Evolutionary conservation across 1,140 invertebrate species (phyloP).

Genomic region (Drosophila hydei): DNA sequence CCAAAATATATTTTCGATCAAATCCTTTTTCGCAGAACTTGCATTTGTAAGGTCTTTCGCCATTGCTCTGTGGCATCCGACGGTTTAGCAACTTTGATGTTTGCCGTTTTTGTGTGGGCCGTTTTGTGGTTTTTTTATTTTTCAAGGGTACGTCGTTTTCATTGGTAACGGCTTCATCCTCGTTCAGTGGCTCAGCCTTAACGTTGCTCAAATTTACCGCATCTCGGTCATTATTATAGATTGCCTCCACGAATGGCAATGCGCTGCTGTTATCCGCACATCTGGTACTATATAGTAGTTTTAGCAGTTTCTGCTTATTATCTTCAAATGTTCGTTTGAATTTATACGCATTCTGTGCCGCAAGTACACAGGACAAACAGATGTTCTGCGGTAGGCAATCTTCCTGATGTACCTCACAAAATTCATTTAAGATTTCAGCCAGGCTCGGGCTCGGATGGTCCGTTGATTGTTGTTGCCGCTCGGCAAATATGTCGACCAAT

Average conservation of each 20-base stretch:
- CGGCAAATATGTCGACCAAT: constrained; percentile 56
- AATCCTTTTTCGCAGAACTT: constrained; percentile 30
- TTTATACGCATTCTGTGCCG: constrained; percentile 52
- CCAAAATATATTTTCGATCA: constrained; percentile 1
- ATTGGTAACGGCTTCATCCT: neutral
- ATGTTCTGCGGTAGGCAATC: constrained; percentile 53
- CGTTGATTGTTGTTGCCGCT: constrained; percentile 23
- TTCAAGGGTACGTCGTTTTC: no score
- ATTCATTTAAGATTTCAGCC: constrained; percentile 45
- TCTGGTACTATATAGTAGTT: constrained; percentile 3
- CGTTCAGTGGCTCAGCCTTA: constrained; percentile 16
- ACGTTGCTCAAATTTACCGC: constrained; percentile 11
- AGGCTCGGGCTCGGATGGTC: constrained; percentile 38
- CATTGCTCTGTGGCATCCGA: neutral
- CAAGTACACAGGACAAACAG: constrained; percentile 48
- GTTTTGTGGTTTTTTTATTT: neutral
- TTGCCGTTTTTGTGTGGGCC: neutral
- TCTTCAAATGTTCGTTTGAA: constrained; percentile 52
- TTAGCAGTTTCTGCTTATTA: constrained; percentile 21
- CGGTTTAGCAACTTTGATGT: neutral
- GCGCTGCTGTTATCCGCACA: neutral
- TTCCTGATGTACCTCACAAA: constrained; percentile 26
- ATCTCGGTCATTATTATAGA: constrained; percentile 15
- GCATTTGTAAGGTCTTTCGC: constrained; percentile 9
- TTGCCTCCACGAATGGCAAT: constrained; percentile 15